Percentiles rank a stretch among this genome's conserved stretches.
Evolutionary conservation across 2,797 vertebrate species (phyloP).

Genomic region (Australoheros facetus): DNA sequence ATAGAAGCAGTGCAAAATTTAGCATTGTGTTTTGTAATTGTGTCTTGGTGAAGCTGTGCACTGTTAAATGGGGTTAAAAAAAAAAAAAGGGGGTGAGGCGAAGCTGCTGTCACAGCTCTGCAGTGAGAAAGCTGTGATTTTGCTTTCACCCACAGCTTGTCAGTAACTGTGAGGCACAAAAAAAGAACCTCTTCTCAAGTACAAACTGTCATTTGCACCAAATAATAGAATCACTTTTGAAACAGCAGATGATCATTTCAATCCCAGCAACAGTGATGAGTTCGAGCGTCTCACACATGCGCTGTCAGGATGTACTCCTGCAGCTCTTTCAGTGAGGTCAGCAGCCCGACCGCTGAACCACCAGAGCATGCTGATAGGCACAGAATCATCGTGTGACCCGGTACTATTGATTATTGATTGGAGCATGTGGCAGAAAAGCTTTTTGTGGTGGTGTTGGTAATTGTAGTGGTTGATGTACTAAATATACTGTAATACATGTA

Average conservation of each 20-base stretch:
- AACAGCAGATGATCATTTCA: background rate
- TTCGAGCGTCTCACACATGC: background rate
- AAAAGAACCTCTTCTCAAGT: background rate
- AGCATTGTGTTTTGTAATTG: background rate
- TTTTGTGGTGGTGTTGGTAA: background rate
- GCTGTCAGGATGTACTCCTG: background rate
- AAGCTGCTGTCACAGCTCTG: background rate
- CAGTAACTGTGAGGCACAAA: background rate
- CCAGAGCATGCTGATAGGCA: background rate
- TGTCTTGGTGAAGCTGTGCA: background rate
- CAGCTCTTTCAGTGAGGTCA: conserved; percentile 22
- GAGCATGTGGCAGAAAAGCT: background rate
- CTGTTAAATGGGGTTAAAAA: background rate
- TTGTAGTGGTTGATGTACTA: background rate
- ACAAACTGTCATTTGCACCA: background rate
- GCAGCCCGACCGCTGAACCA: background rate
- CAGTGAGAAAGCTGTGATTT: background rate
- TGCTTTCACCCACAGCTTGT: background rate
- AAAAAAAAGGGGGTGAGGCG: background rate
- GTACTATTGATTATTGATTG: conserved; percentile 28
- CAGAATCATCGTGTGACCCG: conserved; percentile 2
- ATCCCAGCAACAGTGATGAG: background rate
- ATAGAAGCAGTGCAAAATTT: background rate
- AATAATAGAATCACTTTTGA: background rate
- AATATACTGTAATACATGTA: too few species aligned